Percentiles rank a stretch among this genome's conserved stretches.
phyloP scores from a whole-genome alignment of 2,888 invertebrate genomes.

The Deilephila porcellus region DNA sequence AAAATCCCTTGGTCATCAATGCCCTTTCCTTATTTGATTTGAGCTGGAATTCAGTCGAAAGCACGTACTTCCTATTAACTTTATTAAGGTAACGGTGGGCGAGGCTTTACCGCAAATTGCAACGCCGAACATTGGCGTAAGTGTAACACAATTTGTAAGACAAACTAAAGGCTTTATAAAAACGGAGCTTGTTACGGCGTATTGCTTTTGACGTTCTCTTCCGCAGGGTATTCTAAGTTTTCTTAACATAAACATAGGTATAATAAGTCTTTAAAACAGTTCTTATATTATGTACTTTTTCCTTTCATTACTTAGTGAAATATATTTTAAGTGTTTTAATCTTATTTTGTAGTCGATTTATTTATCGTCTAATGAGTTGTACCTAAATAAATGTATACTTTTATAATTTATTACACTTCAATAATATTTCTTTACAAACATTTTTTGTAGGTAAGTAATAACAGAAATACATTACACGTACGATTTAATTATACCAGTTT shows the following conservation, averaged over 20 bases:
- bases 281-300: no score
- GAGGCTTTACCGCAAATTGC: conserved; percentile 19
- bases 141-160: conserved; percentile 25
- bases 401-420: no score
- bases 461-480: background rate
- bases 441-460: background rate
- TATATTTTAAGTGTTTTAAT: no score
- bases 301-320: no score
- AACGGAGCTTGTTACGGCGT: conserved; percentile 7
- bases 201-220: background rate
- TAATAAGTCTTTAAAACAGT: background rate
- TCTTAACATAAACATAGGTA: background rate
- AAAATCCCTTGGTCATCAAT: conserved; percentile 31
- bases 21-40: conserved; percentile 30
- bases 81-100: conserved; percentile 28
- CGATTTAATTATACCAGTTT: background rate
- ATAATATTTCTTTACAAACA: background rate
- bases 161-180: conserved; percentile 9
- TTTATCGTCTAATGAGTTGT: no score
- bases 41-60: conserved; percentile 26
- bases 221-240: background rate
- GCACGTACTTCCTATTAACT: conserved; percentile 31
- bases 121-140: conserved; percentile 10
- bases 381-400: no score
- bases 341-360: no score